Evolutionary conservation across 2,888 invertebrate genomes (phyloP).

Genomic region (Dendrolimus houi): DNA sequence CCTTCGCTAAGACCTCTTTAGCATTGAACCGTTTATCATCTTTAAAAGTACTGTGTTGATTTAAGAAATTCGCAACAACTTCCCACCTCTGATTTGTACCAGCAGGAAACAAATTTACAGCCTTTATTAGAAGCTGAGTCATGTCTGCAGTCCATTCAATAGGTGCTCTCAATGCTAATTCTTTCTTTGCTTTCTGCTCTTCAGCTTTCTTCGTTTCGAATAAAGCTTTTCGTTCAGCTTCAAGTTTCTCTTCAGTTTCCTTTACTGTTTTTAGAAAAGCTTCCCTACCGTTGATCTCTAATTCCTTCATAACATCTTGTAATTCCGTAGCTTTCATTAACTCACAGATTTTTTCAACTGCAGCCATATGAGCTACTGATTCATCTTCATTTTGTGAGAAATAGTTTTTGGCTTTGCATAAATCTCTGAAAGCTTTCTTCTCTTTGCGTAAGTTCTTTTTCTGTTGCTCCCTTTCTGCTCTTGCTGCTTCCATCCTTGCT

Average conservation of each 20-base stretch:
- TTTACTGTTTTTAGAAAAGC: constrained; percentile 82
- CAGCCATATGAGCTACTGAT: constrained; percentile 88
- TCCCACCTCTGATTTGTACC: constrained; percentile 96
- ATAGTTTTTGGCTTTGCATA: constrained; percentile 89
- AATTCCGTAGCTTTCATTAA: constrained; percentile 82
- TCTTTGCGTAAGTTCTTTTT: constrained; percentile 93
- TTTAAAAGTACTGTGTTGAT: constrained; percentile 84
- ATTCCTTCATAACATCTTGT: constrained; percentile 83
- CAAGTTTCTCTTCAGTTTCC: constrained; percentile 84
- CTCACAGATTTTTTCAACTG: constrained; percentile 95
- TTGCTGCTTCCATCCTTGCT: constrained; percentile 86
- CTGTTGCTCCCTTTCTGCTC: constrained; percentile 89
- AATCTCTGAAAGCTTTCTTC: constrained; percentile 85
- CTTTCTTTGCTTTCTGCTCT: constrained; percentile 59
- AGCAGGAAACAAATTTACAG: constrained; percentile 97
- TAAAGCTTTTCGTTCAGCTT: constrained; percentile 83
- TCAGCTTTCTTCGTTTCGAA: constrained; percentile 70
- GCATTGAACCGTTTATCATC: constrained; percentile 82
- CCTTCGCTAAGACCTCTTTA: constrained; percentile 96
- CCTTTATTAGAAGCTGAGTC: constrained; percentile 94
- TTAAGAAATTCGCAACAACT: constrained; percentile 96
- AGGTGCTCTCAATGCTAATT: constrained; percentile 56
- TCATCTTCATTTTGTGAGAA: constrained; percentile 83
- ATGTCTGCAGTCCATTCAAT: constrained; percentile 90
- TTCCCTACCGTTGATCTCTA: constrained; percentile 79